A percentile compares a stretch with the other conserved stretches of the same genome.
Conservation (phyloP, 2,888 invertebrate genomes). For the Nycteola revayana region DNA sequence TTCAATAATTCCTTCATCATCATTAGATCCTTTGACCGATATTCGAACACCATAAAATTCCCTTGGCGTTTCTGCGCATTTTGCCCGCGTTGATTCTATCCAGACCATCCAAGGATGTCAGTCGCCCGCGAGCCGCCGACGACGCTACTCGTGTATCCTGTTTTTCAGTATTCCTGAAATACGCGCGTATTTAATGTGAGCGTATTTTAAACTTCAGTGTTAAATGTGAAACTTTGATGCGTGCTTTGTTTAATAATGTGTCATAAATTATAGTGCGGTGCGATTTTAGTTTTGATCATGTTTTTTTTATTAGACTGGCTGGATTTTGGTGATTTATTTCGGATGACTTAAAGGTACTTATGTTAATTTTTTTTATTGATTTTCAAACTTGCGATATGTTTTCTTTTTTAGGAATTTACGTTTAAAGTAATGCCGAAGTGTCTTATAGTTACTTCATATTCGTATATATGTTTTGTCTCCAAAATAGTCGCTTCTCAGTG, state of each 20-base stretch:
- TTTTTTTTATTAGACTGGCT: constrained; percentile 6
- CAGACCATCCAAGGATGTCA: constrained; percentile 39
- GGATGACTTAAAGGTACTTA: constrained; percentile 22
- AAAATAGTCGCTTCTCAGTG: too few relatives aligned
- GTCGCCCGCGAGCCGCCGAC: constrained; percentile 44
- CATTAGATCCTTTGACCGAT: constrained; percentile 19
- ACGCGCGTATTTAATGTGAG: constrained; percentile 29
- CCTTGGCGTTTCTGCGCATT: constrained; percentile 47
- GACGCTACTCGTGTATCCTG: constrained; percentile 21
- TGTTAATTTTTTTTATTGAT: too few relatives aligned
- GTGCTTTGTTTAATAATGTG: constrained; percentile 27
- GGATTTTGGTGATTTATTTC: constrained; percentile 20
- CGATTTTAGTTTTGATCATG: constrained; percentile 14
- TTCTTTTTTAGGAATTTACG: too few relatives aligned
- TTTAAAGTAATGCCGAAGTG: too few relatives aligned
- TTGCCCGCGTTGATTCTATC: constrained; percentile 40
- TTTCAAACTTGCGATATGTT: too few relatives aligned
- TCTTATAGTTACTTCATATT: too few relatives aligned
- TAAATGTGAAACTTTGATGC: constrained; percentile 34
- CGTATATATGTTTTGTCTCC: too few relatives aligned
- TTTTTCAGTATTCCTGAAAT: constrained; percentile 7
- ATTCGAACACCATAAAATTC: constrained; percentile 38
- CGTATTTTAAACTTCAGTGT: constrained; percentile 33
- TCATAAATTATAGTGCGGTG: constrained; percentile 22
- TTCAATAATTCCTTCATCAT: constrained; percentile 16